A percentile compares a stretch with the other conserved stretches of the same genome.
Conservation (phyloP, 2,113 vertebrate species). For the Poeciliopsis turrubarensis region DNA sequence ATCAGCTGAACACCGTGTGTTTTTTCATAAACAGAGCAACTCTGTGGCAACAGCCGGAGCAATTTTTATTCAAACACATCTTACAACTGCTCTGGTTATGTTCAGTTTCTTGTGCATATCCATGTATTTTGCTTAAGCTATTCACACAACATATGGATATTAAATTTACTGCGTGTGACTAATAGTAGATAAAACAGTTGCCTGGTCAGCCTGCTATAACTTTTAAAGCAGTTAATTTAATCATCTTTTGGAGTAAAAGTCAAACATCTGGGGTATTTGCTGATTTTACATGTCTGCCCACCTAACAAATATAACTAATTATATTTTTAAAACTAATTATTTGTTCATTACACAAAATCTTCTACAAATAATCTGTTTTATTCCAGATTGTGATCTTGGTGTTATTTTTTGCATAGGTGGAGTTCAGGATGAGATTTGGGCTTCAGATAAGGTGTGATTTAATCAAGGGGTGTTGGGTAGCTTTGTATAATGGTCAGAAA, state of each 20-base stretch:
- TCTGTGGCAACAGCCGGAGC: conserved; percentile 7
- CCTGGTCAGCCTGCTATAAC: background rate
- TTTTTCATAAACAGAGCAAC: conserved; percentile 36
- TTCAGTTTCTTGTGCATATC: background rate
- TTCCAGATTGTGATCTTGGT: background rate
- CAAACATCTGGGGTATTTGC: background rate
- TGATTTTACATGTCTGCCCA: background rate
- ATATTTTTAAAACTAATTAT: background rate
- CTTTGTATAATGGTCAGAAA: too few species aligned
- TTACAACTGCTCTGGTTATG: conserved; percentile 2
- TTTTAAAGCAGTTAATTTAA: background rate
- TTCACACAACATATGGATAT: background rate
- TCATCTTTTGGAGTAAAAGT: background rate
- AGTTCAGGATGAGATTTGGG: too few species aligned
- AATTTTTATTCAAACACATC: background rate
- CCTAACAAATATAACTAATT: background rate
- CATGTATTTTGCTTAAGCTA: conserved; percentile 4
- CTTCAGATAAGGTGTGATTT: too few species aligned
- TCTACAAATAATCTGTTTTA: background rate
- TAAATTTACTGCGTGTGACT: conserved; percentile 11
- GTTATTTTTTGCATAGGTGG: too few species aligned
- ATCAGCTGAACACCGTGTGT: conserved; percentile 47
- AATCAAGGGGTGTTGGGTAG: too few species aligned
- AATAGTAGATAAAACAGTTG: conserved; percentile 15
- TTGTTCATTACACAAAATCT: background rate